Base-by-base conservation (phyloP, 1,140 invertebrate genomes). In the Paralvinella palmiformis region DNA sequence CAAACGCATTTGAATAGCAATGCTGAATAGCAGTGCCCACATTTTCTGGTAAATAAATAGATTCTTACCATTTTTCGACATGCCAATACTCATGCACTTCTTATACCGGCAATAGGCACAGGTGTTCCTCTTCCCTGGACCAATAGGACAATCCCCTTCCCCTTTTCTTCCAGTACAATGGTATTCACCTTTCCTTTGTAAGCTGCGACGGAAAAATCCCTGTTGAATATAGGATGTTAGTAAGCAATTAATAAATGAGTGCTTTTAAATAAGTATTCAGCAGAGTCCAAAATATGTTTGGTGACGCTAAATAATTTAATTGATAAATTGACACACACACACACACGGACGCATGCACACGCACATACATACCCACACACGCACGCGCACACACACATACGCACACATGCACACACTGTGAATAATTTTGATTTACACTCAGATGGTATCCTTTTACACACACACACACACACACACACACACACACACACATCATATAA, bases 131-230 rank as follows among this genome's bases (percentile, higher is more conserved):
- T 70, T 71, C 1, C 75, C 73, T 1, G 68, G 60, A 0, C 59
- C 64, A 48, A 78, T 75, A 15, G 65, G 44, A 69, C 78, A 79
- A 22, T 71, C 67, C 24, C 66, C 70, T 15, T 66, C n/a, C n/a
- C n/a, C n/a, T n/a, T n/a, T n/a, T n/a, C n/a, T 65, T 53, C 63
- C 68, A 36, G 59, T 48, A 68, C 76, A 78, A 52, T 69, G 67
- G 53, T 79, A 78, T 24, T 72, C 65, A 1, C 44, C 69, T 63
- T 71, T 72, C 36, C 65, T 71, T 44, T 73, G 65, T 24, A 76
- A 64, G 59, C 73, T 75, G 44, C 78, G 64, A 13, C 77, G 55
- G 62, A 78, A 79, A 62, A 79, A 79, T 7, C 75, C 78, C 77
- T 78, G 64, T 20, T n/a, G n/a, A n/a, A n/a, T n/a, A n/a, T n/a